Evolutionary conservation across 2,113 vertebrate species (phyloP).

Genomic region (Ictalurus furcatus): DNA sequence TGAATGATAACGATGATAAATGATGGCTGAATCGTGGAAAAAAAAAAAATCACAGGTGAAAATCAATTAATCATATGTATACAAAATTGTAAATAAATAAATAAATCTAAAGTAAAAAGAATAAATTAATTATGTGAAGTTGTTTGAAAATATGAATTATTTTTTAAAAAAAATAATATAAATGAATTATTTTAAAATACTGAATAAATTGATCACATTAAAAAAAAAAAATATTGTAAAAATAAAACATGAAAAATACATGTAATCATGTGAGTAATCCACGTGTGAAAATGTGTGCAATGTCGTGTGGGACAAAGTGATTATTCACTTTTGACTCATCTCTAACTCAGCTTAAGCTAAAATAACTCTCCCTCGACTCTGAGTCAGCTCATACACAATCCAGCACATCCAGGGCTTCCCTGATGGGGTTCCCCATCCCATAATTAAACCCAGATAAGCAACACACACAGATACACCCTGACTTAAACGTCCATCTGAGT

Average conservation of each 20-base stretch:
- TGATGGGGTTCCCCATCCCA: background rate
- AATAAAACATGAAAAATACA: background rate
- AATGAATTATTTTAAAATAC: too few relatives aligned
- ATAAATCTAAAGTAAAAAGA: too few relatives aligned
- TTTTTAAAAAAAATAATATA: too few relatives aligned
- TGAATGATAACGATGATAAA: too few relatives aligned
- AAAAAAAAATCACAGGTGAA: too few relatives aligned
- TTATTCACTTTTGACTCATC: background rate
- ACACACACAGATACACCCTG: background rate
- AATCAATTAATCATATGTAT: too few relatives aligned
- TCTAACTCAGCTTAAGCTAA: background rate
- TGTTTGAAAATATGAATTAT: too few relatives aligned
- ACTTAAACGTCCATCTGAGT: background rate
- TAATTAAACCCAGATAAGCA: background rate
- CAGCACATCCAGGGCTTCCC: background rate
- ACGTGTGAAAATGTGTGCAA: background rate
- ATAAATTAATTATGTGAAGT: too few relatives aligned
- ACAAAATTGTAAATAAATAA: too few relatives aligned
- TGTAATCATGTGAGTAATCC: background rate
- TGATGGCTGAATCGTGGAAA: too few relatives aligned
- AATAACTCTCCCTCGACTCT: background rate
- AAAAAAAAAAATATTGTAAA: background rate
- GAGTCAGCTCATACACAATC: slow-evolving; percentile 2
- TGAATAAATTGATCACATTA: background rate
- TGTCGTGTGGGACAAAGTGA: background rate